Base-by-base conservation (phyloP, 2,888 invertebrate species). In the Microctonus aethiopoides region DNA sequence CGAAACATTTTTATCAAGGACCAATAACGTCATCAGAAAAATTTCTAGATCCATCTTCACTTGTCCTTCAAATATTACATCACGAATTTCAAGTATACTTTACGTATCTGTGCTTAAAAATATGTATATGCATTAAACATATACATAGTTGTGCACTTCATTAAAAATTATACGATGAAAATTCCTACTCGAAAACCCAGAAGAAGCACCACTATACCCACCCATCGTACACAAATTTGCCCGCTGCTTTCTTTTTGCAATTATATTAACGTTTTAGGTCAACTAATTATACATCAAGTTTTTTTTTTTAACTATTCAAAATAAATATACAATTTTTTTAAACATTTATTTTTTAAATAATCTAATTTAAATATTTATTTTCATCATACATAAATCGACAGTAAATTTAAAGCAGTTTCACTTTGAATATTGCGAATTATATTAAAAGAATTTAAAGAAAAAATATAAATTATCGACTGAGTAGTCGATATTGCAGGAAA, bases 151-250 rank as follows among this genome's bases (percentile, higher is more conserved):
- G 20, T 32, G 29, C 32, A 57, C 32, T 57, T 29, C 57, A 57
- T 57, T 57, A 57, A 57, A 57, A 57, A 57, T 57, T 57, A 10
- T 34, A 32, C 5, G 57, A 57, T 57, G 57, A n/a, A 57, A 57
- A 26, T 54, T 54, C 24, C 24, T 54, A 6, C 26, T 26, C 26
- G 26, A 13, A 26, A 54, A 26, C 24, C 11, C 5, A n/a, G 10
- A 22, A 22, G 24, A 10, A 24, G 4, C 54, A 24, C 54, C 10
- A 24, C 20, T 32, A 26, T 4, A 26, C 11, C 1, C 16, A 16
- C 20, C 4, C n/a, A 20, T 16, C 10, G 34, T 57, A 26, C 24
- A 16, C 13, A 54, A 24, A 22, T 54, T 24, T 54, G 9, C 24
- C 24, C 16, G 2, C 16, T 54, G 6, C 22, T 22, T 54, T 3